A percentile compares a stretch with the other conserved stretches of the same genome.
Evolutionary conservation across 2,888 invertebrate genomes (phyloP).

Genomic region (Drosophila quinaria): DNA sequence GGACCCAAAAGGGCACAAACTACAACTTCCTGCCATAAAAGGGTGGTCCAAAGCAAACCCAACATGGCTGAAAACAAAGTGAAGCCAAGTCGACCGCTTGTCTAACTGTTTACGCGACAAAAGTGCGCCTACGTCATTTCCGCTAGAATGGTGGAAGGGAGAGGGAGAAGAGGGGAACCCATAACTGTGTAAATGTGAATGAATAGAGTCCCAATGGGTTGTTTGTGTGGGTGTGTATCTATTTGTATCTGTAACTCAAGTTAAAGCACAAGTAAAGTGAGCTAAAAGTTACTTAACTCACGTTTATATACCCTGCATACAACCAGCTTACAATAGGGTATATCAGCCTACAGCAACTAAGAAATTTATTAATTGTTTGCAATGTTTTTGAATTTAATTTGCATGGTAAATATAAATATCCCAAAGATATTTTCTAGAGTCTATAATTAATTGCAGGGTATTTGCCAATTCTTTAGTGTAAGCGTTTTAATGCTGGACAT

Average conservation of each 20-base stretch:
- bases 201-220: constrained; percentile 25
- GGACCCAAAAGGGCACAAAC: constrained; percentile 28
- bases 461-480: neutral
- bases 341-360: neutral
- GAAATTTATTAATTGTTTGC: neutral
- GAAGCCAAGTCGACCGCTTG: constrained; percentile 39
- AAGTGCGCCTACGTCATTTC: constrained; percentile 56
- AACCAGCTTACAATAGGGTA: neutral
- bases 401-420: neutral
- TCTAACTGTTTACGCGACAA: constrained; percentile 55
- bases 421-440: neutral
- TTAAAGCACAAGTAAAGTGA: constrained; percentile 24
- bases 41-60: constrained; percentile 11
- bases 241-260: constrained; percentile 32
- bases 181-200: constrained; percentile 51
- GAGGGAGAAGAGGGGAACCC: constrained; percentile 9
- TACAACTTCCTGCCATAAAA: constrained; percentile 11
- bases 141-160: constrained; percentile 22
- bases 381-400: neutral
- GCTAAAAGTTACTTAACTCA: constrained; percentile 70
- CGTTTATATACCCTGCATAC: constrained; percentile 48
- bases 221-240: constrained; percentile 7
- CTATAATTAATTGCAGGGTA: neutral
- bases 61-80: constrained; percentile 7
- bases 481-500: neutral